These are phyloP conservation scores for Phyllotreta cruciferae DNA, from an alignment of 2,888 invertebrate genomes.

Conservation along the genomic window DNA sequence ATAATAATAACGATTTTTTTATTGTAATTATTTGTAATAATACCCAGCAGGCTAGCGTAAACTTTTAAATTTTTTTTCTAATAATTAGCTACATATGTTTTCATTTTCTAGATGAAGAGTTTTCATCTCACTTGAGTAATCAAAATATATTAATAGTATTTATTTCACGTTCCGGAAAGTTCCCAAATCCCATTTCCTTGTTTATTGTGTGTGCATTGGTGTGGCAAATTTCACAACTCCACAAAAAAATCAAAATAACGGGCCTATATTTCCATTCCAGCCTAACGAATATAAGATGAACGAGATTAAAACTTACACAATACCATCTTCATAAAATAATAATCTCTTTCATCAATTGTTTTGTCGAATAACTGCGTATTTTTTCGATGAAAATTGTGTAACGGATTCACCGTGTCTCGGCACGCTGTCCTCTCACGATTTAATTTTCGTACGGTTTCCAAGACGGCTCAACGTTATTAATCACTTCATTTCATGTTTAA, in stretches of 20 bases:
- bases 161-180: conserved; percentile 8
- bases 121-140: conserved; percentile 11
- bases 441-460: conserved; percentile 8
- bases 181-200: conserved; percentile 1
- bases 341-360: conserved; percentile 9
- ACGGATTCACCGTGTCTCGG: conserved; percentile 6
- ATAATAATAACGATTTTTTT: conserved; percentile 8
- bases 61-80: neutral
- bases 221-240: conserved; percentile 3
- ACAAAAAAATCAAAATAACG: neutral
- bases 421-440: conserved; percentile 5
- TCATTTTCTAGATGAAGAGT: conserved; percentile 18
- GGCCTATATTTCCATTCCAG: neutral
- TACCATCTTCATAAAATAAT: neutral
- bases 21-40: conserved; percentile 11
- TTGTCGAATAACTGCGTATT: conserved; percentile 13
- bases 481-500: neutral
- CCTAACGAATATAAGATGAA: neutral
- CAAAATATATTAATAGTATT: neutral
- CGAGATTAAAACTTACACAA: conserved; percentile 1
- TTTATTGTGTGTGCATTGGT: neutral
- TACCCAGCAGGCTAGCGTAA: neutral
- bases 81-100: neutral
- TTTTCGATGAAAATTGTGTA: conserved; percentile 9
- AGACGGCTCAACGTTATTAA: neutral